phyloP scores from a whole-genome alignment of 2,113 vertebrate species.

The Delphinapterus leucas region DNA sequence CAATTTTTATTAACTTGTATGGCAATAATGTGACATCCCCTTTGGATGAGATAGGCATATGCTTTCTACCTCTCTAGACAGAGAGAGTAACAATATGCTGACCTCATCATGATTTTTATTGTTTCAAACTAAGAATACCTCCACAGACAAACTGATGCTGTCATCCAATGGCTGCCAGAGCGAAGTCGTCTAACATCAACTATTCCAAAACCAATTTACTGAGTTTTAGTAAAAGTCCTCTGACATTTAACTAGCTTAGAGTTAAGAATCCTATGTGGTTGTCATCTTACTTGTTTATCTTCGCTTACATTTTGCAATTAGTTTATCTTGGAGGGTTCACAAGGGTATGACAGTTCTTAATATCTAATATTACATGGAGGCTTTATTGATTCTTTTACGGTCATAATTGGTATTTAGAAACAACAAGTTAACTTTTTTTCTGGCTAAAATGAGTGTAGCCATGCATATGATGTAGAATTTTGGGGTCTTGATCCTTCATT shows the following conservation, averaged over 20 bases:
- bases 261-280: background rate
- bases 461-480: background rate
- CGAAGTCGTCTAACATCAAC: background rate
- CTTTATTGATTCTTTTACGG: background rate
- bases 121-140: background rate
- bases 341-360: constrained; percentile 1
- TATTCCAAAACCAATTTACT: constrained; percentile 11
- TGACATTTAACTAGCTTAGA: background rate
- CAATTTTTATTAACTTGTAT: background rate
- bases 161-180: constrained; percentile 42
- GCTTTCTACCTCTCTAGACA: background rate
- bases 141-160: background rate
- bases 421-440: background rate
- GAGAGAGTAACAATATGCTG: constrained; percentile 6
- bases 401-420: background rate
- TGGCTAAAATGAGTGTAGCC: background rate
- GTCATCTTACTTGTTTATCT: background rate
- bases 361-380: background rate
- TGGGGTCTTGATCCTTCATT: background rate
- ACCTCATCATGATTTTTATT: constrained; percentile 35
- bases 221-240: background rate
- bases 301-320: background rate
- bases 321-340: background rate
- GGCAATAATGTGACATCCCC: background rate
- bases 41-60: background rate